Percentiles rank a stretch among this genome's conserved stretches.
Evolutionary conservation across 2,797 vertebrate species (phyloP).

Genomic region (Halcyon leucocephala): DNA sequence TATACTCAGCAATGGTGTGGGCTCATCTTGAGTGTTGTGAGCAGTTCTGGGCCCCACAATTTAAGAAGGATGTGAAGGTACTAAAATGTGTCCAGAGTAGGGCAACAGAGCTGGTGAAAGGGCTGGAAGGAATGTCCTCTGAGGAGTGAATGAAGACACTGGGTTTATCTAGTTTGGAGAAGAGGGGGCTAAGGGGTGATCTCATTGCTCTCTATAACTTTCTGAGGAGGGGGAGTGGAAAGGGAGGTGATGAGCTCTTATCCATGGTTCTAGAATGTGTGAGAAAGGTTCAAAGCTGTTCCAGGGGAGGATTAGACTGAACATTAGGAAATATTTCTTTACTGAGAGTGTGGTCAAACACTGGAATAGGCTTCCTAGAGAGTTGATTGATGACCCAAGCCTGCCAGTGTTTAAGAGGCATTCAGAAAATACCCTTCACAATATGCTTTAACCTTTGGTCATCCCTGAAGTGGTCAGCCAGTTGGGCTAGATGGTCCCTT

Average conservation of each 20-base stretch:
- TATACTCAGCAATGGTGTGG: fast-evolving
- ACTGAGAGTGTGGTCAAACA: no score
- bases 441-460: no score
- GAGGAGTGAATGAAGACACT: neutral
- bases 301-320: no score
- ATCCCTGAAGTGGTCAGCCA: no score
- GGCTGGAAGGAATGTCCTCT: neutral
- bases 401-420: no score
- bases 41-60: neutral
- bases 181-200: neutral
- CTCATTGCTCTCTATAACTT: neutral
- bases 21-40: neutral
- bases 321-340: no score
- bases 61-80: neutral
- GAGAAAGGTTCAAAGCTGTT: neutral
- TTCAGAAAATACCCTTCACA: no score
- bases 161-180: neutral
- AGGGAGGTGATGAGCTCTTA: no score
- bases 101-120: neutral
- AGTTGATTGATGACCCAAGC: no score
- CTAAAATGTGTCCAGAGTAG: neutral
- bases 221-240: no score
- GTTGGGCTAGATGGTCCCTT: no score
- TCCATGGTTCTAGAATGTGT: neutral
- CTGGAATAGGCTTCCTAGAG: no score